Percentiles rank a stretch among this genome's conserved stretches.
Evolutionary conservation across 2,113 vertebrate species (phyloP).

Genomic region (Gnathonemus longibarbis): DNA sequence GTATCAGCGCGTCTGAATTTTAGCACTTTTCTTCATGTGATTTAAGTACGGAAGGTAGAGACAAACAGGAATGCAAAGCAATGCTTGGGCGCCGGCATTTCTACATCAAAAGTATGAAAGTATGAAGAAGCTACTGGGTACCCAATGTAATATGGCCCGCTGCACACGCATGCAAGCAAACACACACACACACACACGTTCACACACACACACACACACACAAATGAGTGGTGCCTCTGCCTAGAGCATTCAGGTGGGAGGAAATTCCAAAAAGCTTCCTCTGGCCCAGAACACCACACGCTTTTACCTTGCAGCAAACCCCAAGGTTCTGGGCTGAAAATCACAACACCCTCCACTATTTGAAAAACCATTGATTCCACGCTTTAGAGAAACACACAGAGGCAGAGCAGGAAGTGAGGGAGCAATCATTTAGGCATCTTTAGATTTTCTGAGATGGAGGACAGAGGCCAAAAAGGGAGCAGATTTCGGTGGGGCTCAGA

Average conservation of each 20-base stretch:
- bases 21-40: background rate
- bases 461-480: background rate
- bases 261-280: background rate
- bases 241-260: background rate
- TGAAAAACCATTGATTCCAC: background rate
- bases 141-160: background rate
- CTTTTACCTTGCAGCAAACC: background rate
- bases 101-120: background rate
- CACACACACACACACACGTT: too few relatives aligned
- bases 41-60: background rate
- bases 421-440: background rate
- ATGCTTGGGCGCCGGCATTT: background rate
- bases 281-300: background rate
- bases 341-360: background rate
- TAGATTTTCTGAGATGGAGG: background rate
- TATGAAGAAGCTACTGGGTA: background rate
- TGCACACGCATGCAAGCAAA: background rate
- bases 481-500: background rate
- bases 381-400: background rate
- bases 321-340: background rate
- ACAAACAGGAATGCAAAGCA: background rate
- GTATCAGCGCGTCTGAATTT: background rate
- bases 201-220: background rate
- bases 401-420: background rate
- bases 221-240: background rate